Conservation (phyloP, 2,888 invertebrate genomes). For the Xiphydria camelus region DNA sequence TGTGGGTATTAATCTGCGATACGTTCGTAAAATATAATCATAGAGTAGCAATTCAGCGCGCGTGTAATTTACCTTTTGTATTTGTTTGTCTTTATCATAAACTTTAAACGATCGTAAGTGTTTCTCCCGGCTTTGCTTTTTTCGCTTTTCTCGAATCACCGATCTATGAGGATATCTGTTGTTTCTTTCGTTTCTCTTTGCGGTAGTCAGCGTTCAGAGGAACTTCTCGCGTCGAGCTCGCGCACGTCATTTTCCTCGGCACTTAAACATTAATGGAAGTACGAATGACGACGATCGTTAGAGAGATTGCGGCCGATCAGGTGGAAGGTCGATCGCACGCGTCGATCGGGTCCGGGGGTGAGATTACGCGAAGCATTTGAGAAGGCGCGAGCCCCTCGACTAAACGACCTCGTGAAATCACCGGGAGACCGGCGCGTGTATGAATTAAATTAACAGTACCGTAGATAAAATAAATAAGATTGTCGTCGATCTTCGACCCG, state of each 20-base stretch:
- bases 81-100: neutral
- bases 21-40: conserved; percentile 31
- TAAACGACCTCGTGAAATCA: no score
- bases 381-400: no score
- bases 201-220: conserved; percentile 44
- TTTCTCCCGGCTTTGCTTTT: no score
- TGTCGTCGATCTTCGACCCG: no score
- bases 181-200: conserved; percentile 9
- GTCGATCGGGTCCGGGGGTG: no score
- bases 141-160: conserved; percentile 24
- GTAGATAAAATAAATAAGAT: no score
- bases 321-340: no score
- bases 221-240: conserved; percentile 16
- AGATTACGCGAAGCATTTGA: no score
- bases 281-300: neutral
- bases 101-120: neutral
- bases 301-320: neutral
- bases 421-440: no score
- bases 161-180: conserved; percentile 25
- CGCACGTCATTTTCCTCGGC: conserved; percentile 9
- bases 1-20: conserved; percentile 39
- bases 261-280: conserved; percentile 30
- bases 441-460: no score
- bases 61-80: no score
- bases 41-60: conserved; percentile 29